Conservation (phyloP, 2,113 vertebrate genomes). For the Sapayoa aenigma region DNA sequence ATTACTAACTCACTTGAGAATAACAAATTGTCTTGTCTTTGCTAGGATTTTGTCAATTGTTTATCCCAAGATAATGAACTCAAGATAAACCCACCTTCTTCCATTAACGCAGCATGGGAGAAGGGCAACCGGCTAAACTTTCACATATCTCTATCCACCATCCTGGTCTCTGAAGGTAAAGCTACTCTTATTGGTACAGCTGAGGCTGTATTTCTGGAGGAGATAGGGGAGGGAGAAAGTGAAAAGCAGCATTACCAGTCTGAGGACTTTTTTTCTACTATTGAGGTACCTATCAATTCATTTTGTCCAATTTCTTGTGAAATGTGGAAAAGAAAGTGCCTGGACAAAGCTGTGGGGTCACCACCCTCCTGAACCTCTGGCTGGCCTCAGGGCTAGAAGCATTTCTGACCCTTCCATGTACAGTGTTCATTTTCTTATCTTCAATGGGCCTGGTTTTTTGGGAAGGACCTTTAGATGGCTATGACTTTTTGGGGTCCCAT, state of each 20-base stretch:
- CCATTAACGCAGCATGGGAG: neutral
- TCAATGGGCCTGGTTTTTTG: accelerated
- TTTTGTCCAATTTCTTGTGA: neutral
- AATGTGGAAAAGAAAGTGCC: neutral
- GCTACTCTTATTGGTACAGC: neutral
- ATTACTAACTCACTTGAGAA: neutral
- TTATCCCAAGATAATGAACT: neutral
- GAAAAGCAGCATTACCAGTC: neutral
- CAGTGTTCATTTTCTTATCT: neutral
- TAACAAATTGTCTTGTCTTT: neutral
- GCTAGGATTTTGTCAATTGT: neutral
- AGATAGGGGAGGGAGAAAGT: neutral
- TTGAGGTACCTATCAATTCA: neutral
- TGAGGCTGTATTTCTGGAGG: neutral
- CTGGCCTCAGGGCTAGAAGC: too few relatives aligned
- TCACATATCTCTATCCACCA: neutral
- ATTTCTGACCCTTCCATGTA: neutral
- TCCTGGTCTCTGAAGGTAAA: neutral
- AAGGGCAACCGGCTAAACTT: neutral
- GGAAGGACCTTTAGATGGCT: neutral
- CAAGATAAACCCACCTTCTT: neutral
- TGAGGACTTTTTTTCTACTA: neutral
- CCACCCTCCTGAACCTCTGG: neutral
- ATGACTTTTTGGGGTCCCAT: neutral
- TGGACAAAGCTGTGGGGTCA: neutral